These are phyloP conservation scores for Calidris pugnax DNA, from an alignment of 2,113 vertebrate genomes.

Conservation along the genomic window DNA sequence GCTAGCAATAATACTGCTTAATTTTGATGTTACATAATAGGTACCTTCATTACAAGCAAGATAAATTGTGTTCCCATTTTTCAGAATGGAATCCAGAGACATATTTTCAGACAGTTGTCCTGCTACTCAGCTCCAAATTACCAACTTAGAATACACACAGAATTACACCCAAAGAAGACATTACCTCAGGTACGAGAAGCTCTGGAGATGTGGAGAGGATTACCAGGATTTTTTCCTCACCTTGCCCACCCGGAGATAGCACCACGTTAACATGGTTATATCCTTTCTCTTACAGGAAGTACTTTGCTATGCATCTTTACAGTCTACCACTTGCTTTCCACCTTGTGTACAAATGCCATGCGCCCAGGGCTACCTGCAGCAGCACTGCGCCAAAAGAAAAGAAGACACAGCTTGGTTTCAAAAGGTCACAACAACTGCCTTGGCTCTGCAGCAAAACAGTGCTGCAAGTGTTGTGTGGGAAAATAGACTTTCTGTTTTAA, in stretches of 20 bases:
- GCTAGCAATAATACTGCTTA: background rate
- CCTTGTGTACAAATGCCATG: background rate
- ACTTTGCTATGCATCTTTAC: background rate
- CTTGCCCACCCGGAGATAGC: background rate
- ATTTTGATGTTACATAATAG: background rate
- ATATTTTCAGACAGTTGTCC: background rate
- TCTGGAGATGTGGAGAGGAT: background rate
- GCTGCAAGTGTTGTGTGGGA: background rate
- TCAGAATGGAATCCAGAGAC: background rate
- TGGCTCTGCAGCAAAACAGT: background rate
- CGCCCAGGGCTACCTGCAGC: background rate
- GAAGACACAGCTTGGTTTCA: background rate
- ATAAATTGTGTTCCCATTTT: background rate
- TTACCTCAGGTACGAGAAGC: background rate
- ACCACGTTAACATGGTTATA: background rate
- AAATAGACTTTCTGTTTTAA: background rate
- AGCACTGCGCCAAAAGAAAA: background rate
- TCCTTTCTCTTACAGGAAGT: background rate
- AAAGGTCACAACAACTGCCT: background rate
- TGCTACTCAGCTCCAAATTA: background rate
- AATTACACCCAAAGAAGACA: background rate
- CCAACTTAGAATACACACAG: background rate
- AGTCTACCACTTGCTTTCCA: background rate
- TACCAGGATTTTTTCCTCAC: background rate
- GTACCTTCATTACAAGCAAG: background rate